phyloP scores from a whole-genome alignment of 2,113 vertebrate genomes.

The Labeo catla region DNA sequence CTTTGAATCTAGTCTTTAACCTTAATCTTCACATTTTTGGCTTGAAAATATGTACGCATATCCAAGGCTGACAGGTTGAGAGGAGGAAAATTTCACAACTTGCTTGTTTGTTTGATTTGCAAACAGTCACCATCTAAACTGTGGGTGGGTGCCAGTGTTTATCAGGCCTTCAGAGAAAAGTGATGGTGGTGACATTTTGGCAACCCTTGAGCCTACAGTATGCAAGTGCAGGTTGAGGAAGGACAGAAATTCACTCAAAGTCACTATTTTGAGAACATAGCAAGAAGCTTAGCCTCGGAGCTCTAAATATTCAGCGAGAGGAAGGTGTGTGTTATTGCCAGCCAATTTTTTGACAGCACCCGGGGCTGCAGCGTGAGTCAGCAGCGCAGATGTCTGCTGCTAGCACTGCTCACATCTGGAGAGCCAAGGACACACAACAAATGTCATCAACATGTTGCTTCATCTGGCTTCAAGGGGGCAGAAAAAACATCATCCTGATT shows the following conservation, averaged over 20 bases:
- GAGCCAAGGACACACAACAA: constrained; percentile 32
- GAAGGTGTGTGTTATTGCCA: constrained; percentile 38
- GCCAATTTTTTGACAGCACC: constrained; percentile 37
- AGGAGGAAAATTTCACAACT: background rate
- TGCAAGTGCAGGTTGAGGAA: background rate
- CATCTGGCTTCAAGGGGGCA: constrained; percentile 7
- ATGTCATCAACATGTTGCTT: constrained; percentile 44
- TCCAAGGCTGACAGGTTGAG: background rate
- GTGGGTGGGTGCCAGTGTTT: background rate
- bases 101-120: constrained; percentile 1
- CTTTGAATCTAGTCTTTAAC: constrained; percentile 27
- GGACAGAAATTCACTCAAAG: background rate
- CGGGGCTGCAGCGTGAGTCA: constrained; percentile 39
- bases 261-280: constrained; percentile 38
- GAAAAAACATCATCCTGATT: constrained; percentile 8
- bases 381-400: constrained; percentile 49
- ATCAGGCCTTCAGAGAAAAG: constrained; percentile 5
- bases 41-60: background rate
- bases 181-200: constrained; percentile 29
- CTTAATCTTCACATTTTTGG: constrained; percentile 2
- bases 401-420: constrained; percentile 54
- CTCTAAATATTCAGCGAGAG: constrained; percentile 40
- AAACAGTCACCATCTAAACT: background rate
- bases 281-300: constrained; percentile 13
- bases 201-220: background rate